A percentile compares a stretch with the other conserved stretches of the same genome.
phyloP scores from a whole-genome alignment of 2,113 vertebrate species.

The Calyptomena viridis region DNA sequence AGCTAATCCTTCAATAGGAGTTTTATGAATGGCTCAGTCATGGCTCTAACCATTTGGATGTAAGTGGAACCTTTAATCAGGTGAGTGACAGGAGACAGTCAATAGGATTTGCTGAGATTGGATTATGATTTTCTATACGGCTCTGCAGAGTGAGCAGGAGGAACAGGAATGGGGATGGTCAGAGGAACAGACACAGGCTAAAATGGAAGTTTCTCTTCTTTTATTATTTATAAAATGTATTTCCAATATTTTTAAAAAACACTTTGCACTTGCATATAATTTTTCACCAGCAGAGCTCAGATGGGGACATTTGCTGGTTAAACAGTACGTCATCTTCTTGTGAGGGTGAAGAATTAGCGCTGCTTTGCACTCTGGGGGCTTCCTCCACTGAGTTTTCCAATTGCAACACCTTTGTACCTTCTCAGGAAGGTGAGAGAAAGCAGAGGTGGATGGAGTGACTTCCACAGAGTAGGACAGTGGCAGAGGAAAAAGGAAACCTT shows the following conservation, averaged over 20 bases:
- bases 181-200: not conserved
- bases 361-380: not conserved
- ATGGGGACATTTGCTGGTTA: slow-evolving; percentile 44
- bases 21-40: slow-evolving; percentile 80
- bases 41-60: slow-evolving; percentile 68
- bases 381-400: not conserved
- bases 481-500: not conserved
- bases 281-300: slow-evolving; percentile 50
- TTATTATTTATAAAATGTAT: slow-evolving; percentile 63
- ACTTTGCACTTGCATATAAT: slow-evolving; percentile 39
- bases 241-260: slow-evolving; percentile 44
- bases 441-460: not conserved
- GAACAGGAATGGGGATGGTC: not conserved
- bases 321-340: slow-evolving; percentile 10
- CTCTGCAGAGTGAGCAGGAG: slow-evolving; percentile 31
- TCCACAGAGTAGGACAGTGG: not conserved
- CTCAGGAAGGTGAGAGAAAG: not conserved
- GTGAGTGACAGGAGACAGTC: slow-evolving; percentile 72
- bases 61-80: slow-evolving; percentile 78
- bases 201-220: slow-evolving; percentile 47
- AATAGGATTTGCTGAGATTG: slow-evolving; percentile 60
- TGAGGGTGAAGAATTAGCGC: not conserved
- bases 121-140: slow-evolving; percentile 50
- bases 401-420: not conserved
- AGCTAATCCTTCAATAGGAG: slow-evolving; percentile 76